phyloP scores from a whole-genome alignment of 2,113 vertebrate genomes.

The Cnemophilus loriae region DNA sequence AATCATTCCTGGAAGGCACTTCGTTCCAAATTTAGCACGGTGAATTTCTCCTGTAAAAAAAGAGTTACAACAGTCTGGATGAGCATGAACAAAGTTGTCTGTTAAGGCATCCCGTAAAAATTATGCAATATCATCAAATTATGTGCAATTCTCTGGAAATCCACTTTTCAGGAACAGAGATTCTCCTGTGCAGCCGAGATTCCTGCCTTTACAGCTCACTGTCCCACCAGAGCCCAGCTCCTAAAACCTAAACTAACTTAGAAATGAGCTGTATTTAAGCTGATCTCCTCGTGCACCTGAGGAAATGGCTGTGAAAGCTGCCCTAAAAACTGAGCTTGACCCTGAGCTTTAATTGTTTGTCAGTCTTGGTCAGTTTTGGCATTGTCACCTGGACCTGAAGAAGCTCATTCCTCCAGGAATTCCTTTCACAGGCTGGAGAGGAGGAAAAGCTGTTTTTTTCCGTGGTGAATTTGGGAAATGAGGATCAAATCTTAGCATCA shows the following conservation, averaged over 20 bases:
- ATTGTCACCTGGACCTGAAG: neutral
- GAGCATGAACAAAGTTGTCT: neutral
- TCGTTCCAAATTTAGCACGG: neutral
- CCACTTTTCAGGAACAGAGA: neutral
- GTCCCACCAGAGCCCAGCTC: neutral
- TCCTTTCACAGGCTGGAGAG: neutral
- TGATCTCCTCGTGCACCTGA: neutral
- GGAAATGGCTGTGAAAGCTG: neutral
- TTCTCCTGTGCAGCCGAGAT: neutral
- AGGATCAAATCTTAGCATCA: neutral
- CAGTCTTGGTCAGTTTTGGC: fast-evolving
- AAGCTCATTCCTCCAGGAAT: neutral
- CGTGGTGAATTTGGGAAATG: neutral
- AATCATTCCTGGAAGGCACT: neutral
- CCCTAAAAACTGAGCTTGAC: neutral
- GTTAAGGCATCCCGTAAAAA: neutral
- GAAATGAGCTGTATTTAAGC: neutral
- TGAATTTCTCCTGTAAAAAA: neutral
- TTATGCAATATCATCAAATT: neutral
- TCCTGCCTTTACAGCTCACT: neutral
- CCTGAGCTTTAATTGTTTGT: neutral
- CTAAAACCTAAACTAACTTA: neutral
- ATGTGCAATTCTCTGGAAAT: neutral
- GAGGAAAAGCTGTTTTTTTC: neutral
- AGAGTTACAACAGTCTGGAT: neutral